Evolutionary conservation across 2,797 vertebrate species (phyloP).

Genomic region (Aplochiton taeniatus): DNA sequence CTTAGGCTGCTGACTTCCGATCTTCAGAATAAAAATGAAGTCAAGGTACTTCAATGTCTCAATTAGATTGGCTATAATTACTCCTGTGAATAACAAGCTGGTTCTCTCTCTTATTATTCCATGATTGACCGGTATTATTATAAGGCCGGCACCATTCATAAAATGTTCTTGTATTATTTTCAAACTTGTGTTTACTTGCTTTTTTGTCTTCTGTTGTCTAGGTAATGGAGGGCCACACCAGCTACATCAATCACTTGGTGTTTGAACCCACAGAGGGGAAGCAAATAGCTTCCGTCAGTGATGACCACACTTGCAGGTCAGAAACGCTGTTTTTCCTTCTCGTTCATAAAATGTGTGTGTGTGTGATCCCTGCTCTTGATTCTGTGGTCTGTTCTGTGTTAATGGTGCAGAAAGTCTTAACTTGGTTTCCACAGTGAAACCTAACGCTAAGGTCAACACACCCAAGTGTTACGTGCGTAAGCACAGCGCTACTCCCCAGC

Average conservation of each 20-base stretch:
- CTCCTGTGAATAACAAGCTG: neutral
- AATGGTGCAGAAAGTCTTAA: constrained; percentile 81
- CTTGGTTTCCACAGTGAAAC: constrained; percentile 76
- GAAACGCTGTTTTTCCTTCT: constrained; percentile 37
- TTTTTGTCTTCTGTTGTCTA: constrained; percentile 56
- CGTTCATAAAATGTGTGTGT: constrained; percentile 24
- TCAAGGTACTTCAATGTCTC: constrained; percentile 81
- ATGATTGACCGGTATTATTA: no score
- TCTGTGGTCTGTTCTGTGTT: constrained; percentile 78
- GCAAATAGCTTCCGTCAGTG: constrained; percentile 94
- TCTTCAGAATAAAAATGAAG: constrained; percentile 88
- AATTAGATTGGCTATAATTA: constrained; percentile 23
- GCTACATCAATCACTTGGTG: constrained; percentile 94
- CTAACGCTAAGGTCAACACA: constrained; percentile 74
- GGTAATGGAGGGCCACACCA: constrained; percentile 90
- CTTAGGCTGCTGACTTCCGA: constrained; percentile 90
- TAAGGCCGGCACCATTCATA: no score
- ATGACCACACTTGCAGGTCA: constrained; percentile 98
- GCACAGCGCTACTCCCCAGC: constrained; percentile 61
- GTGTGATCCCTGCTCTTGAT: constrained; percentile 55
- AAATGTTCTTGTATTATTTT: constrained; percentile 37
- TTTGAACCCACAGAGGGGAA: constrained; percentile 92
- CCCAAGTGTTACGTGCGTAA: constrained; percentile 66
- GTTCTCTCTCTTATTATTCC: no score
- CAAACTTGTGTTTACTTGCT: constrained; percentile 6